Conservation (phyloP, 2,113 vertebrate genomes). For the Callionymus lyra region DNA sequence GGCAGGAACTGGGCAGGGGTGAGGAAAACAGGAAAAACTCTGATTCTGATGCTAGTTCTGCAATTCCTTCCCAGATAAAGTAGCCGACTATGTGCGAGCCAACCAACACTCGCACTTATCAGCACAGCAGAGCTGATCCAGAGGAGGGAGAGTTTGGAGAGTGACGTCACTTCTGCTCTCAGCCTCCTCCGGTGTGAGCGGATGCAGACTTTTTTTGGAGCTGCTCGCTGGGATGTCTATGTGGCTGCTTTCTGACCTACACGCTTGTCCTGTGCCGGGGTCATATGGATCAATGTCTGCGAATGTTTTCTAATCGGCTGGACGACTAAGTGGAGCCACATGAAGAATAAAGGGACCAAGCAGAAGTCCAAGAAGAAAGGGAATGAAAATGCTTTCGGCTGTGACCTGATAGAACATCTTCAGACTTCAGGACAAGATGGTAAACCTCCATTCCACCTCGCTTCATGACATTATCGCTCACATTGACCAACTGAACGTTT, state of each 20-base stretch:
- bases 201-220: slow-evolving; percentile 52
- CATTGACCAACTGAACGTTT: neutral
- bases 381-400: slow-evolving; percentile 86
- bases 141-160: slow-evolving; percentile 26
- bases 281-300: slow-evolving; percentile 49
- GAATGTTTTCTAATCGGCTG: slow-evolving; percentile 42
- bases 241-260: slow-evolving; percentile 26
- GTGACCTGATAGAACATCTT: slow-evolving; percentile 91
- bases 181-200: slow-evolving; percentile 54
- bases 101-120: neutral
- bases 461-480: neutral
- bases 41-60: slow-evolving; percentile 51
- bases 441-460: slow-evolving; percentile 57
- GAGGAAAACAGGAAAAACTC: slow-evolving; percentile 57
- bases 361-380: slow-evolving; percentile 93
- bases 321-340: slow-evolving; percentile 71
- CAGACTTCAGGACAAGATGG: slow-evolving; percentile 93
- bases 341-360: slow-evolving; percentile 99
- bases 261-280: slow-evolving; percentile 12
- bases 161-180: slow-evolving; percentile 63
- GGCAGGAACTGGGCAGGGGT: slow-evolving; percentile 40
- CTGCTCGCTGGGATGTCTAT: slow-evolving; percentile 42
- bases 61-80: slow-evolving; percentile 44
- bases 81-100: slow-evolving; percentile 19
- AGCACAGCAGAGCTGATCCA: slow-evolving; percentile 14